These are phyloP conservation scores for Plemyria rubiginata DNA, from an alignment of 2,888 invertebrate genomes.

Conservation along the genomic window DNA sequence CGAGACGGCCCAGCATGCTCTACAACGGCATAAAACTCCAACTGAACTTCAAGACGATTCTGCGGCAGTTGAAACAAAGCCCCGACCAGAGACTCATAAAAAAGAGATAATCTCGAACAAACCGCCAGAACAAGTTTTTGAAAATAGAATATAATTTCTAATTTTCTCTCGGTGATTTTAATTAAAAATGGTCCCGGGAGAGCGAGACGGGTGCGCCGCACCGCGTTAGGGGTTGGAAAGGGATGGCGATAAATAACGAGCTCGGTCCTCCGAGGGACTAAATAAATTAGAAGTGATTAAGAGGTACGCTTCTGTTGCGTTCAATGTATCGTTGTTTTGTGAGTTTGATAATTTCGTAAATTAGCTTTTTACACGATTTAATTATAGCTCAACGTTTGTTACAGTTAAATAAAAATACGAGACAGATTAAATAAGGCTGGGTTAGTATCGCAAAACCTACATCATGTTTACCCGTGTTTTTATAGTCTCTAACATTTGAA, in stretches of 20 bases:
- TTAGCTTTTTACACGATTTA: conserved; percentile 49
- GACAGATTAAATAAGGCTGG: conserved; percentile 16
- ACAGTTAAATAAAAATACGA: conserved; percentile 27
- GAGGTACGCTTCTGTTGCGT: conserved; percentile 78
- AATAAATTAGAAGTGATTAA: conserved; percentile 85
- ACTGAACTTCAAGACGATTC: conserved; percentile 77
- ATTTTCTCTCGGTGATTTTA: conserved; percentile 84
- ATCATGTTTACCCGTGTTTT: conserved; percentile 17
- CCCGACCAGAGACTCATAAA: conserved; percentile 82
- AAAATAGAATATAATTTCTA: conserved; percentile 86
- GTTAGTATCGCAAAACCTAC: conserved; percentile 27
- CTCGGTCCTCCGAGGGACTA: conserved; percentile 77
- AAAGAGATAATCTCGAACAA: conserved; percentile 83
- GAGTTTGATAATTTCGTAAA: conserved; percentile 56
- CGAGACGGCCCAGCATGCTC: conserved; percentile 26
- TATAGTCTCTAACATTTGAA: conserved; percentile 12
- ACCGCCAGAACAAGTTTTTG: conserved; percentile 84
- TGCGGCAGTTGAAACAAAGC: conserved; percentile 77
- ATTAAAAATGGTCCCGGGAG: conserved; percentile 84
- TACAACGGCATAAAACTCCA: conserved; percentile 51
- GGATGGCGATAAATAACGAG: conserved; percentile 79
- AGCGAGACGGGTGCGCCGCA: conserved; percentile 66
- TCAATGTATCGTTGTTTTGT: conserved; percentile 72
- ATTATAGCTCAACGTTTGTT: conserved; percentile 34
- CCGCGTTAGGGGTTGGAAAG: conserved; percentile 64